phyloP scores from a whole-genome alignment of 2,797 vertebrate species.

The Acipenser transmontanus region DNA sequence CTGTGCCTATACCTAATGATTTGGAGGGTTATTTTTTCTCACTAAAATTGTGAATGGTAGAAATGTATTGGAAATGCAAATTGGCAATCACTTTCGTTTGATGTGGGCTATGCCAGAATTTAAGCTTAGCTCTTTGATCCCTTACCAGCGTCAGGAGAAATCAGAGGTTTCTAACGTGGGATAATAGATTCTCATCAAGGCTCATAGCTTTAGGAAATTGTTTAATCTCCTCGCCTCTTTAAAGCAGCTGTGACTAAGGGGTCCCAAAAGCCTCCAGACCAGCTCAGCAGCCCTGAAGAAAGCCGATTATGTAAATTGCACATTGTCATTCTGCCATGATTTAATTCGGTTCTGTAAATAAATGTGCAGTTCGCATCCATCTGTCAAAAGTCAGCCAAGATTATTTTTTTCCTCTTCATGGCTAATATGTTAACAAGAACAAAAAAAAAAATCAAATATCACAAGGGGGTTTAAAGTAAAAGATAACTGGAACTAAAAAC shows the following conservation, averaged over 20 bases:
- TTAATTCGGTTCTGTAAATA: conserved; percentile 68
- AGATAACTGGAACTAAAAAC: too few relatives aligned
- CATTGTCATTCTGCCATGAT: conserved; percentile 51
- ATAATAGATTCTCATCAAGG: conserved; percentile 52
- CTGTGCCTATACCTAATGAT: too few relatives aligned
- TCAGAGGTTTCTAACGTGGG: conserved; percentile 30
- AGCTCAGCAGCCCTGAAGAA: conserved; percentile 60
- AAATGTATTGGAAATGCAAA: conserved; percentile 37
- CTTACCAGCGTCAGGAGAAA: conserved; percentile 43
- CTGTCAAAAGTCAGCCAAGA: conserved; percentile 60
- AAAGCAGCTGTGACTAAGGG: conserved; percentile 51
- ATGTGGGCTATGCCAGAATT: conserved; percentile 27
- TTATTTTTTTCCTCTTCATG: too few relatives aligned
- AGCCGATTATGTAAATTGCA: conserved; percentile 66
- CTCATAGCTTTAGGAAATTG: conserved; percentile 50
- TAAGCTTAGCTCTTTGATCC: conserved; percentile 47
- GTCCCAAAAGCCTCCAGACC: conserved; percentile 45
- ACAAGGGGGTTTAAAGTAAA: too few relatives aligned
- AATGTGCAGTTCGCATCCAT: conserved; percentile 62
- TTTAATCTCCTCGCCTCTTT: conserved; percentile 58
- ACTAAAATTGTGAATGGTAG: not conserved
- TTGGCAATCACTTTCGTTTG: conserved; percentile 33
- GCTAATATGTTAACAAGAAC: too few relatives aligned
- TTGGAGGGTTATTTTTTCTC: too few relatives aligned
- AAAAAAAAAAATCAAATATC: too few relatives aligned